Evolutionary conservation across 2,797 vertebrate species (phyloP).

Genomic region (Lerista edwardsae): DNA sequence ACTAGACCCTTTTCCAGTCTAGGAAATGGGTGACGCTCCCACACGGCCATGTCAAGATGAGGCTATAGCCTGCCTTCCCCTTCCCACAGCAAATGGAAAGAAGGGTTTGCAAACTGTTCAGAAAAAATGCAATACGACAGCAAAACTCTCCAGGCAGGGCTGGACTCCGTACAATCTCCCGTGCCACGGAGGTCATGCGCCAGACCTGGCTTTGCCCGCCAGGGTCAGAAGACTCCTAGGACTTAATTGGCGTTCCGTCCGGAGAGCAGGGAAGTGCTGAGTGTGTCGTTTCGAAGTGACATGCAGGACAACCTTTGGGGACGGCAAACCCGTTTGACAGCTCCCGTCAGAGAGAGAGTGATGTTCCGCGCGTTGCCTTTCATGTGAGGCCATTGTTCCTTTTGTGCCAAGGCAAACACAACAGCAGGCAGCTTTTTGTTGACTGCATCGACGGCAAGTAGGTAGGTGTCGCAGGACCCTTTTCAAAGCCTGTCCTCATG

Average conservation of each 20-base stretch:
- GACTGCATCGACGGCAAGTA: not conserved
- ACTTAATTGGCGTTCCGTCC: not conserved
- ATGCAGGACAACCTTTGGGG: not conserved
- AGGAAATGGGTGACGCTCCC: no score
- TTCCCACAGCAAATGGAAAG: no score
- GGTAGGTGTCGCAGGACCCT: not conserved
- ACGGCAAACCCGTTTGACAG: not conserved
- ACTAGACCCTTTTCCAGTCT: no score
- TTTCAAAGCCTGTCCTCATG: not conserved
- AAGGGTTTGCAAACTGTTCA: no score
- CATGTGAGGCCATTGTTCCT: not conserved
- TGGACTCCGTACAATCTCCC: no score
- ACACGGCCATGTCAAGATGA: no score
- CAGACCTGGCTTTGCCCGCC: not conserved
- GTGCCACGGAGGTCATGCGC: no score
- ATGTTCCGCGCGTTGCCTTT: not conserved
- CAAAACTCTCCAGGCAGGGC: no score
- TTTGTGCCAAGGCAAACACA: not conserved
- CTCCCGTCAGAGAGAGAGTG: not conserved
- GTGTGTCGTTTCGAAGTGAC: not conserved
- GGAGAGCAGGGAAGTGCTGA: not conserved
- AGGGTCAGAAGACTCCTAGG: not conserved
- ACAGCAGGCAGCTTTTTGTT: no score
- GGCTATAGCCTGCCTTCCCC: no score
- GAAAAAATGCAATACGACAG: no score